phyloP scores from a whole-genome alignment of 2,113 vertebrate genomes.

The Microtus ochrogaster region DNA sequence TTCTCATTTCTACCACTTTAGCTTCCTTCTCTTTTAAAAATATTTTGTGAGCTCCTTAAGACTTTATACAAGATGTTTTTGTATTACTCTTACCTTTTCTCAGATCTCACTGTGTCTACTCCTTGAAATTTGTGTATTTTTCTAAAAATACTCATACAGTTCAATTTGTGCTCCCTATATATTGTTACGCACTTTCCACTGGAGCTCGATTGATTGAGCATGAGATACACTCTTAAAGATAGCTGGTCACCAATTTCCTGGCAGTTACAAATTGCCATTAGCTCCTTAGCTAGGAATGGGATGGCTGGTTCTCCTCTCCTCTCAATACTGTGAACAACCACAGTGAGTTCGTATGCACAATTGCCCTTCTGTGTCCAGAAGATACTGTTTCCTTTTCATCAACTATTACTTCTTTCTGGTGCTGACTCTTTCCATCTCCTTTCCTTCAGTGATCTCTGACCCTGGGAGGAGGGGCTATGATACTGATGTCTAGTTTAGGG shows the following conservation, averaged over 20 bases:
- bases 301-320: background rate
- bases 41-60: background rate
- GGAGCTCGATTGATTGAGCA: background rate
- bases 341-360: background rate
- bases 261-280: background rate
- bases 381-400: background rate
- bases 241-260: background rate
- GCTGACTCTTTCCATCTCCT: background rate
- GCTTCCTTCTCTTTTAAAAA: background rate
- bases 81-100: background rate
- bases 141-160: background rate
- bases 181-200: background rate
- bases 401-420: background rate
- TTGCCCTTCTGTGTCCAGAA: background rate
- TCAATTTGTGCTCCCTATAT: background rate
- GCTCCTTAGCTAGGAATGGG: background rate
- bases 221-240: background rate
- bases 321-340: background rate
- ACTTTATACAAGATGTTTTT: background rate
- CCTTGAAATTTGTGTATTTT: background rate
- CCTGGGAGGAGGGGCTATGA: background rate
- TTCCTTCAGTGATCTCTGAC: background rate
- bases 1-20: background rate
- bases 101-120: background rate
- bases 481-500: background rate